Percentiles rank a stretch among this genome's conserved stretches.
Conservation (phyloP, 2,113 vertebrate species). For the Myodes glareolus region DNA sequence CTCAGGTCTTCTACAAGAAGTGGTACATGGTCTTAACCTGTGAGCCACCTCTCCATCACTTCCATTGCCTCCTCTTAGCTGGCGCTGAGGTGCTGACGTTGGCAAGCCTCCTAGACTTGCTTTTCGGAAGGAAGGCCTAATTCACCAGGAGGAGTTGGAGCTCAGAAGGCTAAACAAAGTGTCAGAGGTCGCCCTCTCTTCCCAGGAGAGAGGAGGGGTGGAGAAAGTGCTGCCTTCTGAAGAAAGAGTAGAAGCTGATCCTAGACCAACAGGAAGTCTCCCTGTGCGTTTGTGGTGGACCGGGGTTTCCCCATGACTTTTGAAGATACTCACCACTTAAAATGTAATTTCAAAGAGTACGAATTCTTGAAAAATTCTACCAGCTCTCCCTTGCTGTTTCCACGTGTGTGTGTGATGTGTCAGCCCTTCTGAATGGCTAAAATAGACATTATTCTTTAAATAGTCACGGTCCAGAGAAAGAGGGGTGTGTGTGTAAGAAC, state of each 20-base stretch:
- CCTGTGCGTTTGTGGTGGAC: not conserved
- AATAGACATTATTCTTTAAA: not conserved
- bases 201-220: not conserved
- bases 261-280: not conserved
- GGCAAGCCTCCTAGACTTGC: not conserved
- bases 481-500: not conserved
- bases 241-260: not conserved
- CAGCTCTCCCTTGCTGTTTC: not conserved
- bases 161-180: not conserved
- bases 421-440: not conserved
- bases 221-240: not conserved
- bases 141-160: not conserved
- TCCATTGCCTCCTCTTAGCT: not conserved
- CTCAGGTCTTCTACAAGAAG: not conserved
- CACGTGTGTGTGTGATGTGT: not conserved
- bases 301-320: not conserved
- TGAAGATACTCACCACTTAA: no score
- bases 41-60: not conserved
- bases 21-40: not conserved
- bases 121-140: not conserved
- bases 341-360: not conserved
- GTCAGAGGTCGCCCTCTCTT: not conserved
- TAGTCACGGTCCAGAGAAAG: not conserved
- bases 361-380: not conserved
- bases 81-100: not conserved